Percentiles rank a stretch among this genome's conserved stretches.
These are phyloP conservation scores for Eilema caniola DNA, from an alignment of 2,888 invertebrate species.

Conservation along the genomic window DNA sequence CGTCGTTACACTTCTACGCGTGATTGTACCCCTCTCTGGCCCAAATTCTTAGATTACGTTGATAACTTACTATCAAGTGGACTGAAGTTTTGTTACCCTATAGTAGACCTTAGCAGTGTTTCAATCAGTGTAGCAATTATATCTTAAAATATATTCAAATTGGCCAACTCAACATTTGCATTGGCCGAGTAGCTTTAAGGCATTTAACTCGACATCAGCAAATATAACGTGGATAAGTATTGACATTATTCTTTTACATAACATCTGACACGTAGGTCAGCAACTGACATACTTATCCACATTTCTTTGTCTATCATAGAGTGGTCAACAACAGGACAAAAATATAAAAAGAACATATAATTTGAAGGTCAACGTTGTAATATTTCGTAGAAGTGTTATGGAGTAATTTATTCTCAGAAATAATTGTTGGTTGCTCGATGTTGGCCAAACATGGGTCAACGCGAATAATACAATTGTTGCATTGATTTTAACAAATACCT, in stretches of 20 bases:
- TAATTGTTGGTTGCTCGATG: neutral
- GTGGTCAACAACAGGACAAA: neutral
- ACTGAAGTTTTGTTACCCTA: neutral
- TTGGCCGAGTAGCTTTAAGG: neutral
- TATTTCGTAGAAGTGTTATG: slow-evolving; percentile 1
- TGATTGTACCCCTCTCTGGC: too few relatives aligned
- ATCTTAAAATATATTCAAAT: neutral
- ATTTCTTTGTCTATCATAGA: neutral
- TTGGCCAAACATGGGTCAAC: neutral
- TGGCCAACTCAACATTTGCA: neutral
- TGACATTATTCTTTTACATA: slow-evolving; percentile 14
- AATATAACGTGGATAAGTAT: neutral
- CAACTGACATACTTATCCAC: slow-evolving; percentile 26
- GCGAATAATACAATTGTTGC: slow-evolving; percentile 2
- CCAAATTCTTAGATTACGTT: neutral
- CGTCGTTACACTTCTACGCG: too few relatives aligned
- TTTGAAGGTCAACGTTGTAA: slow-evolving; percentile 6
- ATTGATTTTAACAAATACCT: slow-evolving; percentile 3
- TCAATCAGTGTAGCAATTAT: too few relatives aligned
- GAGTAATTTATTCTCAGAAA: neutral
- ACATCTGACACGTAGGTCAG: slow-evolving; percentile 22
- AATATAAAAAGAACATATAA: neutral
- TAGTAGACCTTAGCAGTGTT: neutral
- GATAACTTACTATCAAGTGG: too few relatives aligned
- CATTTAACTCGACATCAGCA: neutral